phyloP scores from a whole-genome alignment of 2,797 vertebrate genomes.

The Phoeniculus purpureus region DNA sequence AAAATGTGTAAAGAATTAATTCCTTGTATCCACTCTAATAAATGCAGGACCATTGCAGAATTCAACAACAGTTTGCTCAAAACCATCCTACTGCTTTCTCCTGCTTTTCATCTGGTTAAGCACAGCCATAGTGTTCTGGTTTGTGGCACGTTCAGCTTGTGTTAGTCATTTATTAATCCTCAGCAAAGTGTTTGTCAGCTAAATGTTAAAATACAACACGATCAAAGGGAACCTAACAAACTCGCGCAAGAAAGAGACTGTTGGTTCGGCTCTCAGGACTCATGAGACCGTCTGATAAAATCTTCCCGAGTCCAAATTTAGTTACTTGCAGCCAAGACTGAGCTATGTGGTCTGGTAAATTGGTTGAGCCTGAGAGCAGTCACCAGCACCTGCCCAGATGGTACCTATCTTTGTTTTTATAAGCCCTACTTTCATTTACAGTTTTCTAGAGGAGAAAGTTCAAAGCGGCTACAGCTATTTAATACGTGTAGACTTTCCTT shows the following conservation, averaged over 20 bases:
- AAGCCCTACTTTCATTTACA: conserved; percentile 60
- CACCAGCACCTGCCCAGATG: conserved; percentile 65
- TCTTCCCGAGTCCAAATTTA: conserved; percentile 2
- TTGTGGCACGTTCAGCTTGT: neutral
- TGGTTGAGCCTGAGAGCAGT: conserved; percentile 59
- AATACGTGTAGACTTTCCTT: conserved; percentile 55
- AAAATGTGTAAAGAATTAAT: neutral
- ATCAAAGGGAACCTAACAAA: neutral
- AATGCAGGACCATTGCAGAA: neutral
- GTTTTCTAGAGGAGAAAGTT: conserved; percentile 63
- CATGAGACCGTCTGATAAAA: conserved; percentile 17
- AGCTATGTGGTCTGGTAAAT: conserved; percentile 49
- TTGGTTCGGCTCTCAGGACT: neutral
- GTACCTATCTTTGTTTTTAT: conserved; percentile 64
- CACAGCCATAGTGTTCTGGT: neutral
- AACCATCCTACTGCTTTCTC: neutral
- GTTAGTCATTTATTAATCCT: conserved; percentile 48
- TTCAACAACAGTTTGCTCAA: neutral
- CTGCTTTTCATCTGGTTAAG: neutral
- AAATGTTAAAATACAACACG: conserved; percentile 19
- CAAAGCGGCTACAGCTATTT: conserved; percentile 60
- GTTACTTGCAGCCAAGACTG: neutral
- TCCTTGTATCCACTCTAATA: neutral
- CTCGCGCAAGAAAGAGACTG: neutral
- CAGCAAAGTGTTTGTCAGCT: neutral